These are phyloP conservation scores for Orthosia incerta DNA, from an alignment of 2,888 invertebrate species.

Conservation along the genomic window DNA sequence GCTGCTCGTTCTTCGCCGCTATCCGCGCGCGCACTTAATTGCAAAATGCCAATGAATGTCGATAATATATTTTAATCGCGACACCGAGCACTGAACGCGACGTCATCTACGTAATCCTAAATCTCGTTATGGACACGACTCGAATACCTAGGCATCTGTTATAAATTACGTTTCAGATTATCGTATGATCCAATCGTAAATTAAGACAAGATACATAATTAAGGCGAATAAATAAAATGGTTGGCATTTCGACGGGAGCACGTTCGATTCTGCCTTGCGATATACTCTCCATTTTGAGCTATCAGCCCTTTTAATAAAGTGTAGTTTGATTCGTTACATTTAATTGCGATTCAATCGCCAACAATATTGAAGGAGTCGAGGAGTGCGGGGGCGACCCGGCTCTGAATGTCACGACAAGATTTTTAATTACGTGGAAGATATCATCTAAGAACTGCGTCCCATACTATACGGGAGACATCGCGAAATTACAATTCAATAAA, in stretches of 20 bases:
- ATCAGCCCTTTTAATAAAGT: conserved; percentile 89
- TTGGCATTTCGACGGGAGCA: conserved; percentile 91
- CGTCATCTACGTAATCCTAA: conserved; percentile 88
- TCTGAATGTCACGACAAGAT: conserved; percentile 91
- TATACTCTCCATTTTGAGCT: conserved; percentile 88
- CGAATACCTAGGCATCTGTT: conserved; percentile 89
- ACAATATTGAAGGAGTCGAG: conserved; percentile 88
- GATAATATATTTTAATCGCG: conserved; percentile 88
- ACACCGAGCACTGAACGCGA: conserved; percentile 77
- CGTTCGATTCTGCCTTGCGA: conserved; percentile 87
- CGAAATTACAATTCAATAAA: conserved; percentile 89
- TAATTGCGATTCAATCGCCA: conserved; percentile 91
- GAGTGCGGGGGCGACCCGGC: conserved; percentile 88
- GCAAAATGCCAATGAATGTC: conserved; percentile 88
- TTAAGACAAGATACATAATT: conserved; percentile 92
- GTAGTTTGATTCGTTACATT: conserved; percentile 89
- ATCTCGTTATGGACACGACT: conserved; percentile 90
- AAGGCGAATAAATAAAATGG: conserved; percentile 91
- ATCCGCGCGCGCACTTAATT: conserved; percentile 85
- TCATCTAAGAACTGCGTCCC: conserved; percentile 88
- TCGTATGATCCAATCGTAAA: conserved; percentile 91
- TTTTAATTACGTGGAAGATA: conserved; percentile 91
- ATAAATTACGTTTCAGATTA: conserved; percentile 90
- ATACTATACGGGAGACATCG: conserved; percentile 85
- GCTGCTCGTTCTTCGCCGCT: conserved; percentile 72